phyloP scores from a whole-genome alignment of 1,140 invertebrate species.

The Holcopasites calliopsidis region DNA sequence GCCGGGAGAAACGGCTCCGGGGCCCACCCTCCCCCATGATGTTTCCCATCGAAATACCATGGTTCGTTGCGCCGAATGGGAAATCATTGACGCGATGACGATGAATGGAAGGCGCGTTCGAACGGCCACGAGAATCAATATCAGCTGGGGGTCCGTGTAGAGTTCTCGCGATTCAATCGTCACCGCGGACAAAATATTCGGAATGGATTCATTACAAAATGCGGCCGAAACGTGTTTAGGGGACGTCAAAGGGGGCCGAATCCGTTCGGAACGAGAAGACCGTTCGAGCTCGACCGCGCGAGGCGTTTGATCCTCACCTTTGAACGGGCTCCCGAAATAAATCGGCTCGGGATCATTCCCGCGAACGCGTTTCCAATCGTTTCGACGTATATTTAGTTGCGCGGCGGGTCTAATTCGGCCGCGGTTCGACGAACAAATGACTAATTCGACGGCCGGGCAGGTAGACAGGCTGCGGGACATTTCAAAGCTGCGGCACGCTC shows the following conservation, averaged over 20 bases:
- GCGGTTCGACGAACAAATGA: constrained; percentile 37
- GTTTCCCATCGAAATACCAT: not conserved
- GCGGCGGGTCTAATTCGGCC: constrained; percentile 30
- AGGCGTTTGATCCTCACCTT: not conserved
- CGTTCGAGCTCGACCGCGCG: not conserved
- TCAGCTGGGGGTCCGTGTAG: not conserved
- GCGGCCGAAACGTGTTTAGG: too few species aligned
- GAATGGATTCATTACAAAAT: too few species aligned
- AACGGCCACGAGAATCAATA: not conserved
- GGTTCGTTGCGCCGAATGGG: not conserved
- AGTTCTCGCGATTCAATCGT: not conserved
- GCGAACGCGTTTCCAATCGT: constrained; percentile 39
- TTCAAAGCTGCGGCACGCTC: constrained; percentile 25
- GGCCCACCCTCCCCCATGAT: not conserved
- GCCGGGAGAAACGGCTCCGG: too few species aligned
- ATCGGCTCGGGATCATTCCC: constrained; percentile 34
- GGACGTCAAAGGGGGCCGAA: too few species aligned
- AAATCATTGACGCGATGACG: not conserved
- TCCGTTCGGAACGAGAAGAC: not conserved
- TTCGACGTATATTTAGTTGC: constrained; percentile 41
- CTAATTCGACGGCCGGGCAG: constrained; percentile 42
- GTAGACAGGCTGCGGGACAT: constrained; percentile 8
- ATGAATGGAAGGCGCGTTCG: not conserved
- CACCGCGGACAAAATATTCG: too few species aligned
- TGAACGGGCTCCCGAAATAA: constrained; percentile 1